Evolutionary conservation across 2,113 vertebrate species (phyloP), one percentile per base, ranked within the genome.

Genomic region (Saccopteryx leptura): DNA sequence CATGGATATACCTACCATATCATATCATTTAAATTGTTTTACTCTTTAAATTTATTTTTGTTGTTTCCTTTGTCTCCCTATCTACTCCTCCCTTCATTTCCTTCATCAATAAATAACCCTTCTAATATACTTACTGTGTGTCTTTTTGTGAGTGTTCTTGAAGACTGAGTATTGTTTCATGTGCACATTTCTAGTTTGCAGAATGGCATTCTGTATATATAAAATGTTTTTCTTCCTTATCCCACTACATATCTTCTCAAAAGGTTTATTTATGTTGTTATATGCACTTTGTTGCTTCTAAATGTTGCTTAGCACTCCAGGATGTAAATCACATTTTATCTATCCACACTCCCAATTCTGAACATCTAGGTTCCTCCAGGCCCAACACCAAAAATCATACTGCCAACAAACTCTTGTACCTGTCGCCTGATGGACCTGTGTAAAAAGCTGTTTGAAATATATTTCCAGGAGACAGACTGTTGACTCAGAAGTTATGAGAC

Each of bases 401-500:
- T 88, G 65, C n/a, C n/a, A 58, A 28, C n/a, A 3, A 72, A 74
- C 31, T 84, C 71, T 33, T 71, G 7, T n/a, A 82, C 21, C 14
- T 79, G 19, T 46, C 9, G 4, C 52, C 66, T 84, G 71, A 71
- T 39, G 33, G 39, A 82, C 82, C 50, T 58, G 6, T 54, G 33
- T 60, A 60, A 63, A 86, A 50, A 9, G 14, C 33, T 91, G 79
- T 91, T 79, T 61, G 80, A 95, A 92, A 75, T 92, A 89, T 18
- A 75, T 48, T 48, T 76, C 48, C 84, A 83, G 68, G n/a, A 50
- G 50, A 82, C 19, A 96, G 58, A 96, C 88, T 33, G n/a, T 12
- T 86, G 65, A 74, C 31, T 79, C 79, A 3, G 28, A 88, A 87
- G 6, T 96, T 90, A 80, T 18, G 17, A 85, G 68, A 87, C 52